These are phyloP conservation scores for Labeo rohita DNA, from an alignment of 2,113 vertebrate species.

Conservation along the genomic window DNA sequence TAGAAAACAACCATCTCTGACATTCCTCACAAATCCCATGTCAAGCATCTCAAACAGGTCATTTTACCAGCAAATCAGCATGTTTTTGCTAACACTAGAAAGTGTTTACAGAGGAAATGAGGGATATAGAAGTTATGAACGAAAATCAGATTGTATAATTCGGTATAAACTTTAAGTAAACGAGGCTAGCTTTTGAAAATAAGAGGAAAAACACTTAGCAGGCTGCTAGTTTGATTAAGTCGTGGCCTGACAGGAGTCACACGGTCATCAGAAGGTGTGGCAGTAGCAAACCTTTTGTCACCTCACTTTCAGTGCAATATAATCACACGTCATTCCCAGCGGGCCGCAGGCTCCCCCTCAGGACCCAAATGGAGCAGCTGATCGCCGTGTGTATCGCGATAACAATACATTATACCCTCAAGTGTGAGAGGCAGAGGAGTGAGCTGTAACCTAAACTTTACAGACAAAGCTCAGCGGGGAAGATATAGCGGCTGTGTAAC, in stretches of 20 bases:
- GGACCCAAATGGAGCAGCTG: constrained; percentile 35
- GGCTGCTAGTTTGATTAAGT: too few relatives aligned
- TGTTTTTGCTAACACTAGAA: neutral
- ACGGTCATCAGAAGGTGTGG: constrained; percentile 1
- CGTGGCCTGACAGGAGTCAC: neutral
- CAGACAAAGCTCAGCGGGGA: constrained; percentile 60
- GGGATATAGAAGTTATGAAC: too few relatives aligned
- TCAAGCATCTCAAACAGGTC: neutral
- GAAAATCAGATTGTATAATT: neutral
- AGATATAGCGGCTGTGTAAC: constrained; percentile 71
- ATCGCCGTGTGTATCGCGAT: neutral
- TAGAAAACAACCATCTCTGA: neutral
- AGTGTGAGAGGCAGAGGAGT: constrained; percentile 7
- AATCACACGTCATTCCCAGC: constrained; percentile 31
- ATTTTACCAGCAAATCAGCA: neutral
- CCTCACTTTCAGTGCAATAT: constrained; percentile 18
- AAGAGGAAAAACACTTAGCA: too few relatives aligned
- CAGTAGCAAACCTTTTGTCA: neutral
- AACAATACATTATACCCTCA: constrained; percentile 15
- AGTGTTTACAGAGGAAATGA: neutral
- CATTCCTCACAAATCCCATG: neutral
- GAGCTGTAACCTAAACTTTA: constrained; percentile 71
- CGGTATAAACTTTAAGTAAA: neutral
- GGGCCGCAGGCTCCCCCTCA: neutral
- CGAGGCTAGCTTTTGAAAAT: too few relatives aligned